Evolutionary conservation across 64 coral and sea anemone species (phyloP).

Genomic region (Pachyseris speciosa): DNA sequence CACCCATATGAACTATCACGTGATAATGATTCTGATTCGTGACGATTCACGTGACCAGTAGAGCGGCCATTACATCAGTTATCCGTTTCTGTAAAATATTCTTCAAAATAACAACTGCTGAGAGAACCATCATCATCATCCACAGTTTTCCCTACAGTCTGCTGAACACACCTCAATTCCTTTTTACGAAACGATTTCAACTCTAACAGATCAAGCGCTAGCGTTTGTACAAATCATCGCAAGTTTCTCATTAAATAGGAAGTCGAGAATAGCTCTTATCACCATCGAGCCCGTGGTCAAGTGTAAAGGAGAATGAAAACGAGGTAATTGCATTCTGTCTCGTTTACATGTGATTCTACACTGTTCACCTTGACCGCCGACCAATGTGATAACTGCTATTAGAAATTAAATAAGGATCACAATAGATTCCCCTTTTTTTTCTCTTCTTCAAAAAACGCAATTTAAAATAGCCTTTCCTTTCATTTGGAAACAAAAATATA

Average conservation of each 20-base stretch:
- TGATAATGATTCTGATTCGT: too few relatives aligned
- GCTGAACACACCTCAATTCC: not conserved
- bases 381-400: not conserved
- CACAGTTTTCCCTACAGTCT: not conserved
- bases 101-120: too few relatives aligned
- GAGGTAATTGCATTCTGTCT: not conserved
- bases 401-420: constrained; percentile 14
- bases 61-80: too few relatives aligned
- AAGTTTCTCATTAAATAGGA: constrained; percentile 16
- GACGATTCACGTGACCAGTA: too few relatives aligned
- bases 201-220: not conserved
- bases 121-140: too few relatives aligned
- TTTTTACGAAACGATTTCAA: not conserved
- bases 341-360: not conserved
- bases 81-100: too few relatives aligned
- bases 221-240: constrained; percentile 40
- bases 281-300: not conserved
- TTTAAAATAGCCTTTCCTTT: constrained; percentile 27
- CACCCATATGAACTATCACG: too few relatives aligned
- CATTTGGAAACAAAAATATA: not conserved
- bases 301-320: not conserved
- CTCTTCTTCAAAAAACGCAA: constrained; percentile 3
- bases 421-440: constrained; percentile 36
- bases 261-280: not conserved
- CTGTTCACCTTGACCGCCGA: not conserved